phyloP scores from a whole-genome alignment of 2,888 invertebrate species.

The Aspidapion aeneum region DNA sequence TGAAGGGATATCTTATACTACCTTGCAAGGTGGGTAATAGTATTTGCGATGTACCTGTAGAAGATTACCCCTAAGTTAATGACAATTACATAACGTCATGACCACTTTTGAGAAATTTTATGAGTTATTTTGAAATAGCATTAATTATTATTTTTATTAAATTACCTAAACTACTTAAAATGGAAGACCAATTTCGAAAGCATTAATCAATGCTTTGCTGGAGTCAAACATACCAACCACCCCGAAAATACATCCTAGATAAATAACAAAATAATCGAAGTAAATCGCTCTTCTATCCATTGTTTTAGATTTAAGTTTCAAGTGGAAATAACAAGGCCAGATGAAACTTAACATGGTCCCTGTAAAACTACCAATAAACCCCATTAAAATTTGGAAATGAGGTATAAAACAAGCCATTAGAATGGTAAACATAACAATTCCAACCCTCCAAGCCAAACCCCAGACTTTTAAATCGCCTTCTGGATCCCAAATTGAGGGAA shows the following conservation, averaged over 20 bases:
- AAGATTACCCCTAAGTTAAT: conserved; percentile 98
- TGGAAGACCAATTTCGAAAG: conserved; percentile 86
- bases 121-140: too few species aligned
- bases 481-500: conserved; percentile 88
- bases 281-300: conserved; percentile 76
- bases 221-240: conserved; percentile 93
- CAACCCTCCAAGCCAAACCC: conserved; percentile 89
- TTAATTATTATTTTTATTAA: too few species aligned
- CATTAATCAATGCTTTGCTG: conserved; percentile 84
- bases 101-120: too few species aligned
- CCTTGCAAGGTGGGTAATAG: conserved; percentile 97
- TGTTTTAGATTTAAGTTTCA: conserved; percentile 85
- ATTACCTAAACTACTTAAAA: too few species aligned
- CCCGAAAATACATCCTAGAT: conserved; percentile 87
- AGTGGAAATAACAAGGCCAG: conserved; percentile 99
- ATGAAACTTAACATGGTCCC: conserved; percentile 99
- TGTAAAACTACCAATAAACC: conserved; percentile 97
- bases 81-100: too few species aligned
- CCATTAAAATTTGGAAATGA: conserved; percentile 98
- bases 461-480: conserved; percentile 93
- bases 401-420: conserved; percentile 97
- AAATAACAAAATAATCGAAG: conserved; percentile 91
- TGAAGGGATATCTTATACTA: conserved; percentile 87
- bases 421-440: conserved; percentile 86
- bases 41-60: conserved; percentile 99